Percentiles rank a stretch among this genome's conserved stretches.
Evolutionary conservation across 2,888 invertebrate species (phyloP).

Genomic region (Nomada hirtipes): DNA sequence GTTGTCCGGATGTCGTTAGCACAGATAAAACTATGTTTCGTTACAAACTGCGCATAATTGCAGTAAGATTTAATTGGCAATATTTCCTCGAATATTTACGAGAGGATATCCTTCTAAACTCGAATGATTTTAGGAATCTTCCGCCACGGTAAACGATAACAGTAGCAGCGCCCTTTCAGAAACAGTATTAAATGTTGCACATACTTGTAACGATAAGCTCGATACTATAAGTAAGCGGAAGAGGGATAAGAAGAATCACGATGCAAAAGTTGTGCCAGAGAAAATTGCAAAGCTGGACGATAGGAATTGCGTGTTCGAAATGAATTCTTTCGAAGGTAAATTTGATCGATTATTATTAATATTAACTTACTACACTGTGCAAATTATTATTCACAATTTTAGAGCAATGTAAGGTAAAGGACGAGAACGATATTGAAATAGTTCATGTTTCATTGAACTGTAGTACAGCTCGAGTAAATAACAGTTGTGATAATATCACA

Average conservation of each 20-base stretch:
- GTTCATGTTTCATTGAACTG: slow-evolving; percentile 43
- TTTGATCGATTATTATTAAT: neutral
- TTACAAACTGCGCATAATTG: slow-evolving; percentile 54
- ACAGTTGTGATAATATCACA: neutral
- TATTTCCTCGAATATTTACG: neutral
- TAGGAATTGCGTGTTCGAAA: neutral
- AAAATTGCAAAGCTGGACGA: slow-evolving; percentile 58
- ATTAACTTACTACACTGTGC: too few species aligned
- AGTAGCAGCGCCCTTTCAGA: neutral
- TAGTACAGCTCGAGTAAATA: neutral
- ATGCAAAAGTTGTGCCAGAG: slow-evolving; percentile 25
- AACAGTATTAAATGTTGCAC: slow-evolving; percentile 8
- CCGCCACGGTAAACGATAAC: neutral
- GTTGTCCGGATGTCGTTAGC: slow-evolving; percentile 70
- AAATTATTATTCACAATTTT: slow-evolving; percentile 1
- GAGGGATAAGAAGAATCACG: neutral
- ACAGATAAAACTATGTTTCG: slow-evolving; percentile 32
- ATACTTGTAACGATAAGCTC: neutral
- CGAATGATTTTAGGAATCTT: slow-evolving; percentile 15
- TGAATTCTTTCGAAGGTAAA: slow-evolving; percentile 17
- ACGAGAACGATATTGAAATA: slow-evolving; percentile 57
- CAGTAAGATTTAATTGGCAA: slow-evolving; percentile 36
- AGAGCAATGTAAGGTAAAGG: neutral
- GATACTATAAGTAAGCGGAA: slow-evolving; percentile 28
- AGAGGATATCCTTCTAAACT: neutral